phyloP scores from a whole-genome alignment of 2,797 vertebrate genomes.

The Tadarida brasiliensis region DNA sequence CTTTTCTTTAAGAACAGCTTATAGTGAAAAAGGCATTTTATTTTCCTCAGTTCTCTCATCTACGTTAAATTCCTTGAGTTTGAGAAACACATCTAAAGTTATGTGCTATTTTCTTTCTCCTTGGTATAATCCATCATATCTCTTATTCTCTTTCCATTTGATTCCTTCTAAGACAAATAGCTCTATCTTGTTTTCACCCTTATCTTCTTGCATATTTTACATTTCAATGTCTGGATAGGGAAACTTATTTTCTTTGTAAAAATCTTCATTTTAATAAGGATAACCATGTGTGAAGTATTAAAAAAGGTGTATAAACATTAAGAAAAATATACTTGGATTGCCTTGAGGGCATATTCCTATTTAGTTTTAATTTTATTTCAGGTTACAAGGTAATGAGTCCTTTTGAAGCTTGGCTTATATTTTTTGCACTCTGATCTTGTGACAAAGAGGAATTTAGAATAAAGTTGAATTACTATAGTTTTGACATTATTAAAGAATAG shows the following conservation, averaged over 20 bases:
- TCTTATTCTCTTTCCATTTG: constrained; percentile 50
- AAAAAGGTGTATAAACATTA: background rate
- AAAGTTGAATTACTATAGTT: background rate
- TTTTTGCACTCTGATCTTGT: constrained; percentile 25
- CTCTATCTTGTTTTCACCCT: constrained; percentile 17
- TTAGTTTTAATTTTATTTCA: constrained; percentile 50
- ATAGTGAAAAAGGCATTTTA: background rate
- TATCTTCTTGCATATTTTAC: constrained; percentile 20
- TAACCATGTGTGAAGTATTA: background rate
- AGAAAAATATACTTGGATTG: constrained; percentile 24
- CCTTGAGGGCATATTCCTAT: background rate
- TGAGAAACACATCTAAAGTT: constrained; percentile 35
- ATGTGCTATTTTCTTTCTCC: background rate
- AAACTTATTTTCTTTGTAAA: constrained; percentile 42
- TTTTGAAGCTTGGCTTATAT: background rate
- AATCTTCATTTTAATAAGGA: constrained; percentile 2
- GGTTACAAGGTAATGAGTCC: background rate
- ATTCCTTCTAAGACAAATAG: constrained; percentile 28
- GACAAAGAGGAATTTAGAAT: constrained; percentile 19
- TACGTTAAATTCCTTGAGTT: constrained; percentile 53
- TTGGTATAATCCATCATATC: background rate
- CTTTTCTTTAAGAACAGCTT: background rate
- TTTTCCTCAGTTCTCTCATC: background rate
- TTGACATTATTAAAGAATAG: background rate
- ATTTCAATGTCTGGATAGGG: background rate